Evolutionary conservation across 1,140 invertebrate genomes (phyloP), one percentile per base, ranked within the genome.

Genomic region (Drosophila punjabiensis): DNA sequence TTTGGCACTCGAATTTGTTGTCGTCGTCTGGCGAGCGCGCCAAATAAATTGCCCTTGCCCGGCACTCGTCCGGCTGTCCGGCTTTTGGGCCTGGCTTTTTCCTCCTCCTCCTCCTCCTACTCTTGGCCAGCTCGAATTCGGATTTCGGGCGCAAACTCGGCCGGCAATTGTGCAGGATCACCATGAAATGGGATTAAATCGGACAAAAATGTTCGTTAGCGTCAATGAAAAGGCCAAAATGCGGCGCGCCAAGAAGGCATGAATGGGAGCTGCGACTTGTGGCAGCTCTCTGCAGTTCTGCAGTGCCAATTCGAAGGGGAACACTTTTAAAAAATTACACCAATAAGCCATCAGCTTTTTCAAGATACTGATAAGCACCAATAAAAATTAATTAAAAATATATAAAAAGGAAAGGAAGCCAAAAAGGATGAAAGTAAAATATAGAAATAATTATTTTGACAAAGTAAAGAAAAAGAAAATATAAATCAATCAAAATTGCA

Each of bases 121-220:
- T 16, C 24, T 14, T 37, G 32, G 45, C 39, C 32, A 33, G 13
- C 32, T 64, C 8, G 32, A 33, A 14, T 18, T 37, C 16, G 33
- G 37, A 71, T 47, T 68, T 47, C 45, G 47, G 71, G 71, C 71
- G 71, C 56, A 74, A 75, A 53, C 56, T 60, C 53, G 83, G 61
- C 67, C 71, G 74, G 65, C 86, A 89, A 89, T 86, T 90, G 86
- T 90, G 86, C 87, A 89, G 87, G 87, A 90, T 91, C 86, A 90
- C 86, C 86, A 90, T 90, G 86, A 90, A 90, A 90, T 90, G 86
- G 86, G 86, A 90, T 90, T 90, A 90, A 90, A 90, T 90, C 86
- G 86, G 82, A 90, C 86, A 90, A 91, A 90, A 90, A 90, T 90
- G 86, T 90, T 90, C 86, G 86, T 90, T 90, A 90, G 86, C 86